Evolutionary conservation across 1,140 invertebrate genomes (phyloP).

Genomic region (Leptonema lineaticorne): DNA sequence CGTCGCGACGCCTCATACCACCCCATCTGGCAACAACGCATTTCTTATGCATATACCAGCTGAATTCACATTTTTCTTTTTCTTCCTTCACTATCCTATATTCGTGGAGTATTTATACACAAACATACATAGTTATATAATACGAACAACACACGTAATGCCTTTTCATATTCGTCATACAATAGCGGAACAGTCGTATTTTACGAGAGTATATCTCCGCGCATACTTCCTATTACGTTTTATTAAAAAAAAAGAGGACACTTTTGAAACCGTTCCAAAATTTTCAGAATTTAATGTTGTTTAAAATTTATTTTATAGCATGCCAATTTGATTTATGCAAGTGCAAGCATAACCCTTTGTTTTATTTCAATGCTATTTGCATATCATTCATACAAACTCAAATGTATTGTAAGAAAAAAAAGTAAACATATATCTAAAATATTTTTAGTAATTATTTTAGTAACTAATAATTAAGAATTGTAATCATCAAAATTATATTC

Average conservation of each 20-base stretch:
- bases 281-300: background rate
- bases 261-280: slow-evolving; percentile 14
- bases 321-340: too few species aligned
- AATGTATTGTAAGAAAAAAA: too few species aligned
- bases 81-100: background rate
- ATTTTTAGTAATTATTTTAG: too few species aligned
- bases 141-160: slow-evolving; percentile 1
- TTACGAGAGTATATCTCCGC: background rate
- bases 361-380: too few species aligned
- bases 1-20: slow-evolving; percentile 17
- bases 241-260: slow-evolving; percentile 4
- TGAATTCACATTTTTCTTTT: slow-evolving; percentile 19
- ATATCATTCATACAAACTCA: too few species aligned
- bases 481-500: too few species aligned
- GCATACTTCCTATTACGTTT: slow-evolving; percentile 19
- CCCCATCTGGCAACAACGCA: background rate
- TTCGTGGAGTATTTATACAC: background rate
- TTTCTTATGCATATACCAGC: slow-evolving; percentile 20
- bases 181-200: slow-evolving; percentile 7
- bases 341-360: too few species aligned
- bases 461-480: too few species aligned
- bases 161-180: slow-evolving; percentile 16
- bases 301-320: slow-evolving; percentile 8
- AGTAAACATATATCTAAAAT: too few species aligned
- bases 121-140: background rate